Evolutionary conservation across 1,140 invertebrate genomes (phyloP).

Genomic region (Eciton burchellii): DNA sequence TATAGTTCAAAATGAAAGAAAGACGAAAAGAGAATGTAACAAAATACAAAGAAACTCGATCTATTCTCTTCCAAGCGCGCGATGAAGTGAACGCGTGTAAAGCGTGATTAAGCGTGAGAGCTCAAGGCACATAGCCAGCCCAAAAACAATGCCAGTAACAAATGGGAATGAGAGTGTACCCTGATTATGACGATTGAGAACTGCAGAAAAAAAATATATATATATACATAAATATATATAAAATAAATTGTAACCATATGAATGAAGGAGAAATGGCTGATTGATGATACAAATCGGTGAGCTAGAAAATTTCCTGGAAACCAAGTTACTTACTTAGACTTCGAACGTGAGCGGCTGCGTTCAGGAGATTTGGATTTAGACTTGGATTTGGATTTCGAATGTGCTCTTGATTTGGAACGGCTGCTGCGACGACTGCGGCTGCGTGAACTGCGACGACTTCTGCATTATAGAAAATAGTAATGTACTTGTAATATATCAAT

Average conservation of each 20-base stretch:
- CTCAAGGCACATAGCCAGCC: constrained; percentile 71
- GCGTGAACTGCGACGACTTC: constrained; percentile 86
- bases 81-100: constrained; percentile 56
- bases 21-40: constrained; percentile 63
- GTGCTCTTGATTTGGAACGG: constrained; percentile 89
- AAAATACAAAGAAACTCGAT: constrained; percentile 62
- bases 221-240: no score
- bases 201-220: constrained; percentile 70
- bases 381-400: constrained; percentile 90
- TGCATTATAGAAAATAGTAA: constrained; percentile 61
- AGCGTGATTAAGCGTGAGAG: constrained; percentile 61
- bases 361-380: constrained; percentile 89
- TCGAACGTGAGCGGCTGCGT: constrained; percentile 88
- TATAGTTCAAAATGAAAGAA: constrained; percentile 80
- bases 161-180: constrained; percentile 47
- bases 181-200: constrained; percentile 51
- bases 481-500: neutral
- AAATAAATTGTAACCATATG: no score
- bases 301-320: constrained; percentile 10
- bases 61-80: constrained; percentile 19
- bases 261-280: constrained; percentile 33
- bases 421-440: constrained; percentile 88
- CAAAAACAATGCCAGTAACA: constrained; percentile 77
- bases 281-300: constrained; percentile 55
- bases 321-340: constrained; percentile 85